Evolutionary conservation across 37 sponge, comb jelly and placozoan species (phyloP), one percentile per base, ranked within the genome.

Genomic region (Beroe forskalii): DNA sequence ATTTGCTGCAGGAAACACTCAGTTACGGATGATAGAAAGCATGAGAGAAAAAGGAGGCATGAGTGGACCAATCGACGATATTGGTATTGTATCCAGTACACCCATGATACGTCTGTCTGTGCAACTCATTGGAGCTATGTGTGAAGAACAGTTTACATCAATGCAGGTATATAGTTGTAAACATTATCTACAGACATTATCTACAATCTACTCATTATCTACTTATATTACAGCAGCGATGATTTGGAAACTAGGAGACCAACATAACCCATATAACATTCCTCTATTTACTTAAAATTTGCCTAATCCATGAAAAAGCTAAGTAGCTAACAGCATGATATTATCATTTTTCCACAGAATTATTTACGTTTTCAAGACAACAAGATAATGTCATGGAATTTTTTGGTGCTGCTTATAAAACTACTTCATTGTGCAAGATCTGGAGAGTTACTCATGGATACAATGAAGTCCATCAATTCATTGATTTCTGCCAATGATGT

Each of bases 41-140:
- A 80, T 80, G 86, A 32, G 86, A 37, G 86, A 80, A 8, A 41
- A 48, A 44, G 55, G 28, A 30, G 86, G 86, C 2, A 38, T 44
- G 28, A 37, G 17, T 4, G 86, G 86, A 8, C 3, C 48, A 24
- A 22, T 42, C 0, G 86, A 80, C 17, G 86, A 80, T 80, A 24
- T 80, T 24, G 86, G 86, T 24, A 80, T 80, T n/a, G 86, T 80
- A 8, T 80, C 86, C 55, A 42, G 38, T n/a, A 80, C 86, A 12
- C 55, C 86, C 0, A 80, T 80, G 2, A 80, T 80, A 32, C 23
- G 86, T 6, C 31, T 80, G 20, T 80, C 86, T n/a, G 48, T 80
- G 0, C 86, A 80, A 27, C 86, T 80, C 4, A 44, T 80, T n/a
- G 86, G 86, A n/a, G 86, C 86, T 33, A 80, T 80, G 86, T 80